phyloP scores from a whole-genome alignment of 2,113 vertebrate species.

The Crotalus viridis region DNA sequence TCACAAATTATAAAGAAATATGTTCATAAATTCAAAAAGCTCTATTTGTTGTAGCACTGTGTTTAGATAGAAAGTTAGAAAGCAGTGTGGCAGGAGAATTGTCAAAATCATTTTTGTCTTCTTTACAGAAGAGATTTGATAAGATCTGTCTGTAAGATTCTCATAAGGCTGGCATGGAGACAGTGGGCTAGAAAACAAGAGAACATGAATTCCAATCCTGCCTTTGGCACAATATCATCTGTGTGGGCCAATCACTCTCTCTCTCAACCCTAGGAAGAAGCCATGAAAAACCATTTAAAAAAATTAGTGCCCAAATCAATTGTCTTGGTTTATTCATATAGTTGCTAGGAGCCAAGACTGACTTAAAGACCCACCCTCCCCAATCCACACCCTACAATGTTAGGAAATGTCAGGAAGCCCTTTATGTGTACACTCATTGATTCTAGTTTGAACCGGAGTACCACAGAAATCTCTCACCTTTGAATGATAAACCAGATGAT shows the following conservation, averaged over 20 bases:
- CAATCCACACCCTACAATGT: background rate
- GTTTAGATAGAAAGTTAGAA: background rate
- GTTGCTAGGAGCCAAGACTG: background rate
- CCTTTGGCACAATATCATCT: background rate
- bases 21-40: background rate
- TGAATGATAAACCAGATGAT: background rate
- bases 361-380: background rate
- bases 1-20: background rate
- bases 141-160: background rate
- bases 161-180: background rate
- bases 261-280: background rate
- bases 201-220: background rate
- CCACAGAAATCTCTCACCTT: background rate
- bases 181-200: background rate
- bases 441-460: background rate
- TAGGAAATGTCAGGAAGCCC: background rate
- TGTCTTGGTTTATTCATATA: background rate
- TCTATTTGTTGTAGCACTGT: conserved; percentile 1
- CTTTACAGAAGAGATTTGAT: background rate
- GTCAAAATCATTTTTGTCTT: background rate
- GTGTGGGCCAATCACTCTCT: background rate
- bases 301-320: background rate
- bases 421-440: background rate
- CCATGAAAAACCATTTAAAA: background rate
- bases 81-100: background rate